A percentile compares a stretch with the other conserved stretches of the same genome.
These are phyloP conservation scores for Acanthaster planci DNA, from an alignment of 35 echinoderm and acorn worm species.

Conservation along the genomic window DNA sequence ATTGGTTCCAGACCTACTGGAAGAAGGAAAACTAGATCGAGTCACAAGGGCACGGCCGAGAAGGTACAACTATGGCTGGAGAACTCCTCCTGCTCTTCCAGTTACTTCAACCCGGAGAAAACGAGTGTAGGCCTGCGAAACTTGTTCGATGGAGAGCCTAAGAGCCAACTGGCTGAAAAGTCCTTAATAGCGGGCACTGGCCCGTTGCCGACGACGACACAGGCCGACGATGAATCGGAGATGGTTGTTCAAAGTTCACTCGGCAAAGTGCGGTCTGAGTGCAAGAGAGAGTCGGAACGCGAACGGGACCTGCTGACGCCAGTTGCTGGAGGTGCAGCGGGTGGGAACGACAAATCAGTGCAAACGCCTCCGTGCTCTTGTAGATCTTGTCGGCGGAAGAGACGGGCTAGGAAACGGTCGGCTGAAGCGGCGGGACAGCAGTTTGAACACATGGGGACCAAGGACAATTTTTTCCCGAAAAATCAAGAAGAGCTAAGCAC, in stretches of 20 bases:
- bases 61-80: background rate
- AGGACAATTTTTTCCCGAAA: background rate
- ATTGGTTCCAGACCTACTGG: background rate
- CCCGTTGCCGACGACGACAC: background rate
- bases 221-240: background rate
- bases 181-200: background rate
- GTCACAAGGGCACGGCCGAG: background rate
- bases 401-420: background rate
- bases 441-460: background rate
- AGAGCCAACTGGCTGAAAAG: background rate
- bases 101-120: no score
- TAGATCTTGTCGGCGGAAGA: background rate
- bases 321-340: background rate
- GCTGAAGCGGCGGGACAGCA: background rate
- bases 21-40: background rate
- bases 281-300: background rate
- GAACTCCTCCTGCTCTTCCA: conserved; percentile 9
- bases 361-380: background rate
- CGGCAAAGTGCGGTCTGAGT: background rate
- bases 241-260: background rate
- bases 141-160: background rate
- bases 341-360: background rate
- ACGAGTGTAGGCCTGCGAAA: background rate
- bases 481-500: background rate
- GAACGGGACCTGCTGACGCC: background rate